These are phyloP conservation scores for Uromys caudimaculatus DNA, from an alignment of 2,797 vertebrate species.

Conservation along the genomic window DNA sequence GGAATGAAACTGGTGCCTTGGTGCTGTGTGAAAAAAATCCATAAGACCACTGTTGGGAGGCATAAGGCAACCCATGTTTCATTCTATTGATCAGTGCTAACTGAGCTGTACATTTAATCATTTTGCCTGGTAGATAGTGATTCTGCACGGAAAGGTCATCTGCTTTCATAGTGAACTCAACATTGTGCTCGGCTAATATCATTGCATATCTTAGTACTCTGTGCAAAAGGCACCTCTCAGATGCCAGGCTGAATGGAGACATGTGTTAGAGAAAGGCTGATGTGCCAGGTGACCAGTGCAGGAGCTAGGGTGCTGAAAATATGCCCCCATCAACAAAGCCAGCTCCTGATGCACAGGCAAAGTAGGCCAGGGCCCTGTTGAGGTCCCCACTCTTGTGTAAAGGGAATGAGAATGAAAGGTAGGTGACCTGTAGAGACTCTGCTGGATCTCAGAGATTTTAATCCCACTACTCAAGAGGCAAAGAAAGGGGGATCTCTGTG, in stretches of 20 bases:
- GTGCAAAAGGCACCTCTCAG: not conserved
- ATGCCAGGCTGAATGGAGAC: not conserved
- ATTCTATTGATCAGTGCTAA: constrained; percentile 50
- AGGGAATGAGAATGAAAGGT: too few species aligned
- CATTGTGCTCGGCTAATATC: not conserved
- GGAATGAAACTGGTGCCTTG: not conserved
- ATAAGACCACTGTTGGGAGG: not conserved
- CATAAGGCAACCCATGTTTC: constrained; percentile 42
- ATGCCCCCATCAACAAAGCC: not conserved
- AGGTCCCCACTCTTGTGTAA: not conserved
- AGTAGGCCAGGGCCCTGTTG: not conserved
- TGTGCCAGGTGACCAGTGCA: not conserved
- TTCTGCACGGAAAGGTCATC: constrained; percentile 59
- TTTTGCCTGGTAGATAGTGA: constrained; percentile 49
- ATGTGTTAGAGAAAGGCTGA: not conserved
- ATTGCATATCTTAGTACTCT: not conserved
- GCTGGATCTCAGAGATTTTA: not conserved
- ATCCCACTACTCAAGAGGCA: not conserved
- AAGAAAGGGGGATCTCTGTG: not conserved
- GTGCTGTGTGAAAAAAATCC: not conserved
- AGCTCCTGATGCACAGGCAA: not conserved
- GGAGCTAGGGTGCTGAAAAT: not conserved
- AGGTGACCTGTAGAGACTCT: not conserved
- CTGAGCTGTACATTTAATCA: constrained; percentile 50
- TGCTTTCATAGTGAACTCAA: constrained; percentile 38